These are phyloP conservation scores for Acronicta psi DNA, from an alignment of 2,888 invertebrate species.

Conservation along the genomic window DNA sequence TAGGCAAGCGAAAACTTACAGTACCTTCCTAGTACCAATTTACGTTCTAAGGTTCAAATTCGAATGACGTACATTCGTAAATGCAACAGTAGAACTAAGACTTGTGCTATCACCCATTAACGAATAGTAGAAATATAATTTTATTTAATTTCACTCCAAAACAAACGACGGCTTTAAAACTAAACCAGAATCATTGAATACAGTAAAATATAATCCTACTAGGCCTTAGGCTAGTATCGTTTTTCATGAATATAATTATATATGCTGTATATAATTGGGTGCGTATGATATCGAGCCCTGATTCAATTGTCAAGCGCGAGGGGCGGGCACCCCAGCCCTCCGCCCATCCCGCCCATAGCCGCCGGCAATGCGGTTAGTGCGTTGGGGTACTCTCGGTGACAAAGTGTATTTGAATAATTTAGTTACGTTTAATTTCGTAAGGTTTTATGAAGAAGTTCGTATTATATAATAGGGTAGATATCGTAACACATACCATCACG, in stretches of 20 bases:
- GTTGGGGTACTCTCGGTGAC: constrained; percentile 47
- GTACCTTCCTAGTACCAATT: no score
- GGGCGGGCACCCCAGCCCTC: constrained; percentile 68
- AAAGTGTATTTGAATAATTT: not conserved
- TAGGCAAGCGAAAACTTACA: no score
- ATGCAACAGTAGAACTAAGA: no score
- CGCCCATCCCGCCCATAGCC: constrained; percentile 72
- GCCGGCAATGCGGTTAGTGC: constrained; percentile 45
- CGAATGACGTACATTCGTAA: no score
- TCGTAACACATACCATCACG: no score
- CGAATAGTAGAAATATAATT: no score
- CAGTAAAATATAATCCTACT: not conserved
- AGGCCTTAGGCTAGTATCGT: constrained; percentile 2
- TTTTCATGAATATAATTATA: constrained; percentile 8
- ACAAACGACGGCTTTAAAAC: not conserved
- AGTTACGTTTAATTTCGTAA: no score
- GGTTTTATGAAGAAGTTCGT: no score
- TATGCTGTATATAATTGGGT: constrained; percentile 23
- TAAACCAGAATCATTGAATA: not conserved
- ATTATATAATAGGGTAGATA: no score
- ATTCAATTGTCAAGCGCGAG: constrained; percentile 55
- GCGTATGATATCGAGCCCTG: constrained; percentile 23
- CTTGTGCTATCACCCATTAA: no score
- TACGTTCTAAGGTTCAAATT: no score
- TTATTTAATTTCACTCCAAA: no score